Conservation (phyloP, 2,797 vertebrate genomes). For the Falco novaeseelandiae region DNA sequence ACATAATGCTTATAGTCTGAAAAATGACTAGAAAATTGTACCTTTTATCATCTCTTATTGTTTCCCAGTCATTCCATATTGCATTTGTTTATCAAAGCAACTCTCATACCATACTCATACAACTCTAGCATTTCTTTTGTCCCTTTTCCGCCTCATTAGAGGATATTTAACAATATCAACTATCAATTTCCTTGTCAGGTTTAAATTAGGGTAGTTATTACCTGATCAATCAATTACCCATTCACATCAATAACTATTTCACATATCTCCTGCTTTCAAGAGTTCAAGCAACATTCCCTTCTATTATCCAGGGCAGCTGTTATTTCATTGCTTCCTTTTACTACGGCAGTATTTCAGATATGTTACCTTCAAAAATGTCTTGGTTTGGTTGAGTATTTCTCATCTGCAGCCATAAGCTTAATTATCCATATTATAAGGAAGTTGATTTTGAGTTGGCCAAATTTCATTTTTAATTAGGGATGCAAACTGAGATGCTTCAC, state of each 20-base stretch:
- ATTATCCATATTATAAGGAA: not conserved
- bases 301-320: not conserved
- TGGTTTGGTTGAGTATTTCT: not conserved
- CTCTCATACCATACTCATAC: not conserved
- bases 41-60: conserved; percentile 49
- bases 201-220: conserved; percentile 64
- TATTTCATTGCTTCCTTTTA: not conserved
- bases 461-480: not conserved
- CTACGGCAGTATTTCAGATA: accelerated
- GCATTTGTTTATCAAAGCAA: conserved; percentile 47
- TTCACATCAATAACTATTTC: conserved; percentile 53
- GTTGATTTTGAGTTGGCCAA: not conserved
- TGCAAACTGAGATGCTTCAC: not conserved
- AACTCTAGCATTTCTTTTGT: not conserved
- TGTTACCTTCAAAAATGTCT: accelerated
- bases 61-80: conserved; percentile 23
- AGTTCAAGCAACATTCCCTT: conserved; percentile 1
- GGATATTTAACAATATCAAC: conserved; percentile 49
- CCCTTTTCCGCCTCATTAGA: conserved; percentile 49
- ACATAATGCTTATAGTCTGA: conserved; percentile 23
- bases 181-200: conserved; percentile 58
- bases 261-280: conserved; percentile 28
- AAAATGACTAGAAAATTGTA: conserved; percentile 45
- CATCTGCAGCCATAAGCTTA: not conserved
- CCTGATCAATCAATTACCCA: conserved; percentile 66